Conservation (phyloP, 2,888 invertebrate genomes). For the Agrochola lota region DNA sequence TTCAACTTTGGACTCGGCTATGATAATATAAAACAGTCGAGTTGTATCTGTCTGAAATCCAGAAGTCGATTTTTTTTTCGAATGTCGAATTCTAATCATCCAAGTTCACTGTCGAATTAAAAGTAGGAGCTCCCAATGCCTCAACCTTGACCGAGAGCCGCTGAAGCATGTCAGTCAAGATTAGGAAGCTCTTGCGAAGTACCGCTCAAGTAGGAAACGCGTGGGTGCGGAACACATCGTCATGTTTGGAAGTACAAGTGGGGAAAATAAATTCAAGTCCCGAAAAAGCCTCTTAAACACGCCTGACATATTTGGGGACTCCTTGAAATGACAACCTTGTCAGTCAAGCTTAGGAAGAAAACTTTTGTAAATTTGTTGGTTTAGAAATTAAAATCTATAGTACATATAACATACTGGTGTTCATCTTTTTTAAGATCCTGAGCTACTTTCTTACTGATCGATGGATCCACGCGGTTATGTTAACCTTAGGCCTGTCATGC, state of each 20-base stretch:
- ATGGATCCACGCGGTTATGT: not conserved
- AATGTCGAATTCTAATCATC: not conserved
- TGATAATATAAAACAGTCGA: not conserved
- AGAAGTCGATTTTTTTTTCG: not conserved
- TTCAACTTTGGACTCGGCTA: not conserved
- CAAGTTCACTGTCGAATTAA: slow-evolving; percentile 32
- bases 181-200: slow-evolving; percentile 54
- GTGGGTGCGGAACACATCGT: slow-evolving; percentile 54
- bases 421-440: not conserved
- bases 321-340: slow-evolving; percentile 44
- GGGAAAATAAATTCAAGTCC: slow-evolving; percentile 43
- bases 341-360: slow-evolving; percentile 30
- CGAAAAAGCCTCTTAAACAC: slow-evolving; percentile 44
- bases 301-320: slow-evolving; percentile 28
- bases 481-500: not conserved
- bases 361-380: slow-evolving; percentile 20
- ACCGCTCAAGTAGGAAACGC: slow-evolving; percentile 45
- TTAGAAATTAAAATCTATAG: not conserved
- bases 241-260: slow-evolving; percentile 28
- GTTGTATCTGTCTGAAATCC: not conserved
- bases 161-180: slow-evolving; percentile 57
- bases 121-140: slow-evolving; percentile 12
- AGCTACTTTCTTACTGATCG: not conserved
- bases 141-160: slow-evolving; percentile 46
- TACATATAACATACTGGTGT: not conserved